These are phyloP conservation scores for Phymatocera aterrima DNA, from an alignment of 2,888 invertebrate genomes.

Conservation along the genomic window DNA sequence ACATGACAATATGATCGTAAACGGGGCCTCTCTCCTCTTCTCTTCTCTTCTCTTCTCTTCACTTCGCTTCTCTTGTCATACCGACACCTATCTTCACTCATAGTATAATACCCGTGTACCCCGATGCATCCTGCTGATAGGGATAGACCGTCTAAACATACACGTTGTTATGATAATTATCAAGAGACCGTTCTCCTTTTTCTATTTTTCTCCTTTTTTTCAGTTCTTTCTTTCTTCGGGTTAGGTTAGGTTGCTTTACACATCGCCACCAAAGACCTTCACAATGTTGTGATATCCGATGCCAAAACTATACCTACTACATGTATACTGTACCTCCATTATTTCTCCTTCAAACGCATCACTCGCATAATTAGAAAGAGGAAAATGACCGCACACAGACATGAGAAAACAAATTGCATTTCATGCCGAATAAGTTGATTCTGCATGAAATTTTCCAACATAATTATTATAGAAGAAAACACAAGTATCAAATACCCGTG, in stretches of 20 bases:
- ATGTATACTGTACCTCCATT: no score
- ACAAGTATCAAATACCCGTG: no score
- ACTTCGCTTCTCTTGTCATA: slow-evolving; percentile 21
- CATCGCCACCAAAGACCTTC: slow-evolving; percentile 50
- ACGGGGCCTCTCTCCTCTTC: slow-evolving; percentile 57
- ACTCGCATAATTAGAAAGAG: no score
- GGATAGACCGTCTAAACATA: slow-evolving; percentile 63
- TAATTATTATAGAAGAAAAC: no score
- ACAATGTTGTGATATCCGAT: slow-evolving; percentile 70
- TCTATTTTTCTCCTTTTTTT: background rate
- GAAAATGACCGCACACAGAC: no score
- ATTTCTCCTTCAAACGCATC: no score
- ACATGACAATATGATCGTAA: slow-evolving; percentile 69
- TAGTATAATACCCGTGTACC: slow-evolving; percentile 54
- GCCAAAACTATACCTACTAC: slow-evolving; percentile 46
- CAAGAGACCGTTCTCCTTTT: slow-evolving; percentile 50
- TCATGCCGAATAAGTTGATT: no score
- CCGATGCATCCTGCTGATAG: slow-evolving; percentile 65
- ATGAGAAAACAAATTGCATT: no score
- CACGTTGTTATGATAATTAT: slow-evolving; percentile 71
- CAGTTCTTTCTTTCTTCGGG: background rate
- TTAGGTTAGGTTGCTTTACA: background rate
- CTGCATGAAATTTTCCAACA: no score
- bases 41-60: background rate
- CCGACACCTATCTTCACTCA: slow-evolving; percentile 55